Evolutionary conservation across 2,888 invertebrate species (phyloP).

Genomic region (Napeogenes sylphis): DNA sequence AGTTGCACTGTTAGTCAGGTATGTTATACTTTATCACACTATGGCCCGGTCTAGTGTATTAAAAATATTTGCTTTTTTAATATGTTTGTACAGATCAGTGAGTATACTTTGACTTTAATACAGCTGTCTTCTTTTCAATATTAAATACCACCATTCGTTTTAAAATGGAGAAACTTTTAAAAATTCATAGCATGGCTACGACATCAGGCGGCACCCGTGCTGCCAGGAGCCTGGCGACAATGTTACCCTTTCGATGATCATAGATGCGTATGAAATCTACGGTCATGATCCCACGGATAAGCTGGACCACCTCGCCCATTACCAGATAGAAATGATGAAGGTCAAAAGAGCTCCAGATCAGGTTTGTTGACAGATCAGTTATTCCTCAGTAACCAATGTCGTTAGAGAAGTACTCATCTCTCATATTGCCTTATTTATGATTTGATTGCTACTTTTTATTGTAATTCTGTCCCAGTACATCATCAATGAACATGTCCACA

Average conservation of each 20-base stretch:
- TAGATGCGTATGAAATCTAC: conserved; percentile 70
- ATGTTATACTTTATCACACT: conserved; percentile 15
- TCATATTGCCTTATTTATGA: not conserved
- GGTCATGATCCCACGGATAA: conserved; percentile 73
- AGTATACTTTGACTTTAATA: conserved; percentile 31
- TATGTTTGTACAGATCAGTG: conserved; percentile 42
- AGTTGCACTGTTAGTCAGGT: conserved; percentile 5
- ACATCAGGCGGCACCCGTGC: conserved; percentile 63
- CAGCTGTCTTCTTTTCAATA: no score
- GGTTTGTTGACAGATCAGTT: conserved; percentile 38
- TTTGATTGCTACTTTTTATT: not conserved
- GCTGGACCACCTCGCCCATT: conserved; percentile 63
- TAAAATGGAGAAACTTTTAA: conserved; percentile 11
- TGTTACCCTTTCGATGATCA: conserved; percentile 64
- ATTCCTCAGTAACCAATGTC: not conserved
- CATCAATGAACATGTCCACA: conserved; percentile 67
- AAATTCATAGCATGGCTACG: conserved; percentile 46
- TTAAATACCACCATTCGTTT: not conserved
- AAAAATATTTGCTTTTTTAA: conserved; percentile 25
- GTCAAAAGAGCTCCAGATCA: conserved; percentile 66
- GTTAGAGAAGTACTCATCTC: not conserved
- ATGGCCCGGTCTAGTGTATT: conserved; percentile 21
- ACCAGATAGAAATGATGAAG: conserved; percentile 72
- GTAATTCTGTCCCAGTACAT: conserved; percentile 51
- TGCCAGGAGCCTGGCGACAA: conserved; percentile 58